Evolutionary conservation across 2,113 vertebrate genomes (phyloP), one percentile per base, ranked within the genome.

Genomic region (Dissostichus mawsoni): DNA sequence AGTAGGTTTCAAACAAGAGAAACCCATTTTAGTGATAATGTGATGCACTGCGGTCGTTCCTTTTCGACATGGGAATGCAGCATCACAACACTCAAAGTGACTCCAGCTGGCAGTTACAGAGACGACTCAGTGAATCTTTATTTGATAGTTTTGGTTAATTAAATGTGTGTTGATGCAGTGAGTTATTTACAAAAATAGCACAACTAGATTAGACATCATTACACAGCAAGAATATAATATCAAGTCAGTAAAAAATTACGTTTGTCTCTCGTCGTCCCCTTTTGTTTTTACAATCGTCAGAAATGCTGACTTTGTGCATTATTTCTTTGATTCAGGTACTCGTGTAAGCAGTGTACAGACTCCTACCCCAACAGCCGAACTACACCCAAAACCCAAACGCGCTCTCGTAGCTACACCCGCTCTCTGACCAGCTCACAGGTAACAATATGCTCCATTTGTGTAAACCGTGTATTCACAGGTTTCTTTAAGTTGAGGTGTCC

Each of bases 391-490:
- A 94, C 96, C 91, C 97, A 97, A 66, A 90, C 96, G 51, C 96
- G 97, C 89, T 96, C 97, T 83, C 96, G 95, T 48, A 97, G 96
- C 92, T 99, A 99, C 70, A 97, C 96, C 69, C 97, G 97, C 11
- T 98, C 98, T 88, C 96, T 99, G 93, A 98, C 97, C 95, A 97
- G 97, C 2, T 95, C 98, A 80, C 98, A 99, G 97, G 98, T 99
- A 95, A 69, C 18, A 17, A 47, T 11, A 16, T 1, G 8, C 14
- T 66, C 13, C 41, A 16, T 63, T 36, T 53, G 45, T 56, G 13
- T 52, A 12, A 8, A 16, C 44, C 18, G 3, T 58, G 5, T n/a
- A 8, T 70, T 25, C 51, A 9, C 12, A 6, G 5, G 36, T 63
- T n/a, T 6, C 23, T 17, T 17, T 48, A 23, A 47, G 23, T 16